Percentiles rank a stretch among this genome's conserved stretches.
These are phyloP conservation scores for Ceyx melanurus DNA, from an alignment of 2,113 vertebrate genomes.

Conservation along the genomic window DNA sequence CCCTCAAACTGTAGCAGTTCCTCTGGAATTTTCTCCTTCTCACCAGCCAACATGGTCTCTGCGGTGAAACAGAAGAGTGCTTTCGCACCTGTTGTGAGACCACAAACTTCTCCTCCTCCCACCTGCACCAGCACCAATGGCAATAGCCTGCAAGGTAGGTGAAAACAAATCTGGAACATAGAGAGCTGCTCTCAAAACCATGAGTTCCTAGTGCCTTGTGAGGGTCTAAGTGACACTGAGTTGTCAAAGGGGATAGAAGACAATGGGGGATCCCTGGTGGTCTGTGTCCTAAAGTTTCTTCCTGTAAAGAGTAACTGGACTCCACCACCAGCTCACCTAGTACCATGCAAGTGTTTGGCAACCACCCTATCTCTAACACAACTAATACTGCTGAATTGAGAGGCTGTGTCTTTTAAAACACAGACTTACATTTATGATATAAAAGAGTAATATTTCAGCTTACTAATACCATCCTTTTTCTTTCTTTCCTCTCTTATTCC, in stretches of 20 bases:
- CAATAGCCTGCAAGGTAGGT: conserved; percentile 96
- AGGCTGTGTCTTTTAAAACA: conserved; percentile 38
- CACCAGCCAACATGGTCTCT: conserved; percentile 98
- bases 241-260: neutral
- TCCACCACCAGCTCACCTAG: neutral
- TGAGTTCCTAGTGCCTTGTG: neutral
- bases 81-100: conserved; percentile 95
- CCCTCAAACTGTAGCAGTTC: conserved; percentile 97
- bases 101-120: conserved; percentile 93
- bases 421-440: conserved; percentile 54
- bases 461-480: conserved; percentile 75
- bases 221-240: neutral
- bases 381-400: conserved; percentile 40
- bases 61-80: conserved; percentile 98
- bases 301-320: neutral
- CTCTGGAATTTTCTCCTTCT: conserved; percentile 98
- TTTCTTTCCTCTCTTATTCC: conserved; percentile 73
- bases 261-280: neutral
- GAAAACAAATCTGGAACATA: neutral
- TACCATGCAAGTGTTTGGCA: conserved; percentile 13
- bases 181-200: neutral
- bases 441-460: conserved; percentile 52
- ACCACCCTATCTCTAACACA: neutral
- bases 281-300: conserved; percentile 6
- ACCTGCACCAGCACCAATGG: conserved; percentile 96